Conservation (phyloP, 2,113 vertebrate species). For the Macquaria ambigua region DNA sequence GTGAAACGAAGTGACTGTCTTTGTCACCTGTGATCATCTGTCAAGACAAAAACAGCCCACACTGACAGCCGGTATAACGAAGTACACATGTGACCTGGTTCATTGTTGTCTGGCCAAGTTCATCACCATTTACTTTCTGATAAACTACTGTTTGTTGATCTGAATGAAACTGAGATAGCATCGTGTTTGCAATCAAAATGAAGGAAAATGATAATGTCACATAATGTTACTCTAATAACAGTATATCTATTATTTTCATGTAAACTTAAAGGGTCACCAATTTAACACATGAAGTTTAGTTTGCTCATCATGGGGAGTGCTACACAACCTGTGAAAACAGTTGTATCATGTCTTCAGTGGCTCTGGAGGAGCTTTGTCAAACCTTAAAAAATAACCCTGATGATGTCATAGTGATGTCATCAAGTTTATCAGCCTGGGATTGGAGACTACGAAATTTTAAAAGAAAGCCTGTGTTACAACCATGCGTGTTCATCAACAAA, state of each 20-base stretch:
- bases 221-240: not conserved
- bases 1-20: conserved; percentile 11
- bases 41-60: conserved; percentile 25
- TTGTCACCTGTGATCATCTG: conserved; percentile 39
- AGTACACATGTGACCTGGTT: not conserved
- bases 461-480: not conserved
- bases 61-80: not conserved
- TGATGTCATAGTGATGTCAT: not conserved
- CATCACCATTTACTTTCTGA: not conserved
- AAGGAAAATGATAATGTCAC: not conserved
- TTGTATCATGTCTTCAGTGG: not conserved
- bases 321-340: not conserved
- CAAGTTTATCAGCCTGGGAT: not conserved
- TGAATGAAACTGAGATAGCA: conserved; percentile 28
- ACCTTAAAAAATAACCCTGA: not conserved
- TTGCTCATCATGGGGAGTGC: not conserved
- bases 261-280: not conserved
- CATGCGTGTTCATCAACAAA: not conserved
- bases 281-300: not conserved
- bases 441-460: not conserved
- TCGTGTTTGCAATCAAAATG: not conserved
- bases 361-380: not conserved
- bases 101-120: not conserved
- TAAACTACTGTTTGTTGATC: not conserved
- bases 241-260: not conserved